Evolutionary conservation across 2,113 vertebrate genomes (phyloP).

Genomic region (Redunca redunca): DNA sequence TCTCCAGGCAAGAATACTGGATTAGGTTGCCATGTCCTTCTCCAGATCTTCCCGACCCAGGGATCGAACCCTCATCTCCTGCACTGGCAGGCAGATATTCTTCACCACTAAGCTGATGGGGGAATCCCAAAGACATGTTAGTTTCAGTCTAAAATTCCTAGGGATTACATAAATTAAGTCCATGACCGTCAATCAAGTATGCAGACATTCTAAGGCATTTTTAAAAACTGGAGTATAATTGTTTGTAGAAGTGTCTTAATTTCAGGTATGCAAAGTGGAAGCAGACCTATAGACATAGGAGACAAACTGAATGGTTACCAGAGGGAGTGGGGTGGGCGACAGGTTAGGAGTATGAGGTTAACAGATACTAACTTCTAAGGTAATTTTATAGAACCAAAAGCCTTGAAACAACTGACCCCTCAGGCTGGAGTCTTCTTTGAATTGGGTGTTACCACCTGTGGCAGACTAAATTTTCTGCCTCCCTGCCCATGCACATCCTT

Average conservation of each 20-base stretch:
- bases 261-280: neutral
- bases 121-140: neutral
- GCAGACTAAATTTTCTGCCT: neutral
- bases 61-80: neutral
- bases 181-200: neutral
- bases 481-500: accelerated
- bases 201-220: neutral
- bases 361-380: neutral
- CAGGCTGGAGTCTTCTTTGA: neutral
- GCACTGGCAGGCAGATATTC: neutral
- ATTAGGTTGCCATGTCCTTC: neutral
- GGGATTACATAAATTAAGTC: neutral
- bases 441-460: neutral
- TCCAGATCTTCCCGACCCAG: neutral
- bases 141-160: neutral
- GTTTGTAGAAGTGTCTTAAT: neutral
- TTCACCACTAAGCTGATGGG: neutral
- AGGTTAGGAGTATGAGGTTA: neutral
- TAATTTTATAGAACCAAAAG: neutral
- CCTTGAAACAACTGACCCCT: neutral
- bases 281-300: neutral
- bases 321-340: neutral
- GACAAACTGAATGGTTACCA: neutral
- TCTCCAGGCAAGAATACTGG: neutral
- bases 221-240: neutral